Evolutionary conservation across 35 echinoderm and acorn worm species (phyloP).

Genomic region (Chiridota heheva): DNA sequence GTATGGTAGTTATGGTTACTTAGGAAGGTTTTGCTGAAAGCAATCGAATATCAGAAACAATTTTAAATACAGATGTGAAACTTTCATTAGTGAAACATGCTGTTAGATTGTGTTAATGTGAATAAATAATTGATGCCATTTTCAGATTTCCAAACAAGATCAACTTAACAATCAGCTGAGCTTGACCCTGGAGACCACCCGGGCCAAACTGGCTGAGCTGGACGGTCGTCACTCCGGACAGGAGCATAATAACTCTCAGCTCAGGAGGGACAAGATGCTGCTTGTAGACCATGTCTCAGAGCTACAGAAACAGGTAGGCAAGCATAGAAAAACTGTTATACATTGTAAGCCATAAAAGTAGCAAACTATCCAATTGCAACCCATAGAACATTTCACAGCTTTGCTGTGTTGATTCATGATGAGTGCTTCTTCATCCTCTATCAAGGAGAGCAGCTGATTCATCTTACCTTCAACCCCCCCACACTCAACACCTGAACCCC

Average conservation of each 20-base stretch:
- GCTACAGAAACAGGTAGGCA: constrained; percentile 84
- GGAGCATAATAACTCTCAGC: constrained; percentile 82
- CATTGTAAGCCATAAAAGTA: background rate
- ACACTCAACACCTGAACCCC: no score
- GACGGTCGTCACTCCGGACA: constrained; percentile 57
- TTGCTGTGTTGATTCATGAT: background rate
- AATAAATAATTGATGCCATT: background rate
- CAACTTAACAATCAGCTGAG: constrained; percentile 49
- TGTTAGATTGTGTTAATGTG: no score
- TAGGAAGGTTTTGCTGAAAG: no score
- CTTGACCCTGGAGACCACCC: constrained; percentile 68
- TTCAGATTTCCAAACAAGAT: constrained; percentile 80
- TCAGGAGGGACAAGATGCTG: constrained; percentile 92
- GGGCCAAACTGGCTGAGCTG: constrained; percentile 74
- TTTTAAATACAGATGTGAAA: no score
- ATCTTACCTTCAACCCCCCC: background rate
- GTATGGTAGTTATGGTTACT: no score
- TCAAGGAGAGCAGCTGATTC: background rate
- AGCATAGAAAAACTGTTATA: background rate
- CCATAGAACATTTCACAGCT: background rate
- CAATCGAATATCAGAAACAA: no score
- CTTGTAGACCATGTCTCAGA: constrained; percentile 97
- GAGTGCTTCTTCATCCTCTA: background rate
- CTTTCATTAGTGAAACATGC: no score
- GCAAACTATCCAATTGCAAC: no score